phyloP scores from a whole-genome alignment of 2,888 invertebrate species.

The Mesorhabditis belari region DNA sequence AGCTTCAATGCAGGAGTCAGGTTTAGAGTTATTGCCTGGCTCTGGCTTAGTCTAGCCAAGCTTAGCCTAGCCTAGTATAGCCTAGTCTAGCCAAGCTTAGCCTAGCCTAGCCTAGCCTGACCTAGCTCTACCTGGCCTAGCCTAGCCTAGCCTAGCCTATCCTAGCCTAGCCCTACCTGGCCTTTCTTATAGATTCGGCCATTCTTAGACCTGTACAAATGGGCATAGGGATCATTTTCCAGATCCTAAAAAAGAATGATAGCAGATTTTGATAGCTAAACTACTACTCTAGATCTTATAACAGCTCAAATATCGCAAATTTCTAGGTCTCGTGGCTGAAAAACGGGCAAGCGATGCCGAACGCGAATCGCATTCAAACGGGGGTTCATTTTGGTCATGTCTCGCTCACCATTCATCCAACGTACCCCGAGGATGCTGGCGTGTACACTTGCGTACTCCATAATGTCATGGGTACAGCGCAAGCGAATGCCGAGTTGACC shows the following conservation, averaged over 20 bases:
- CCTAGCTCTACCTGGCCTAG: too few species aligned
- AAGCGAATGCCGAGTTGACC: constrained; percentile 3
- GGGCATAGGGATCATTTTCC: too few species aligned
- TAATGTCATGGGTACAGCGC: constrained; percentile 49
- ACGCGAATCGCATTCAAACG: constrained; percentile 54
- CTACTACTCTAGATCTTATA: neutral
- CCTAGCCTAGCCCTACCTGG: too few species aligned
- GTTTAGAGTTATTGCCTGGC: neutral
- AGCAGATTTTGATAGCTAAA: neutral
- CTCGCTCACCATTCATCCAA: constrained; percentile 49
- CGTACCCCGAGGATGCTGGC: constrained; percentile 75
- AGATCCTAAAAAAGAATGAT: too few species aligned
- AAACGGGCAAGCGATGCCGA: constrained; percentile 56
- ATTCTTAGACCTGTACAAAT: too few species aligned
- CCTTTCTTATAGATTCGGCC: too few species aligned
- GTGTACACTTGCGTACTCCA: constrained; percentile 77
- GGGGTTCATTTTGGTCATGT: constrained; percentile 52
- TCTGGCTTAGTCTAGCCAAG: neutral
- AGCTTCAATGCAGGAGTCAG: too few species aligned
- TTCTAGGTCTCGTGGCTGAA: constrained; percentile 47
- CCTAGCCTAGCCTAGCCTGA: too few species aligned
- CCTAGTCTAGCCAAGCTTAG: too few species aligned
- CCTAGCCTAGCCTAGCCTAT: too few species aligned
- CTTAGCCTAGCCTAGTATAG: too few species aligned
- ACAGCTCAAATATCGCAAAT: constrained; percentile 4